A percentile compares a stretch with the other conserved stretches of the same genome.
These are phyloP conservation scores for Melikaiella ostensackeni DNA, from an alignment of 2,888 invertebrate genomes.

Conservation along the genomic window DNA sequence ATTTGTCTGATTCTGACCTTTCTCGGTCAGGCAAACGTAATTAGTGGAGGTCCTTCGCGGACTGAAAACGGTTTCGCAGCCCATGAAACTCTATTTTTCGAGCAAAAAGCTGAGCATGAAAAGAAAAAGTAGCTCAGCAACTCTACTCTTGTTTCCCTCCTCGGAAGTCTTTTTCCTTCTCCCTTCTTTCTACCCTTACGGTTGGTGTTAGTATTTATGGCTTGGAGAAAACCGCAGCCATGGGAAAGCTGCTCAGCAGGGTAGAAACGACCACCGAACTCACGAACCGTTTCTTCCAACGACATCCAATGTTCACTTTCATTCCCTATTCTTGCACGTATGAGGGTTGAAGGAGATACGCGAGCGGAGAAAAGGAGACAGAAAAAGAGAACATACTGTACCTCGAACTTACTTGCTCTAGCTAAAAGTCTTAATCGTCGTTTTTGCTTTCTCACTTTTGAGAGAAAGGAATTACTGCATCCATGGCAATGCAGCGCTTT, in stretches of 20 bases:
- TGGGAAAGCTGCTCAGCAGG: conserved; percentile 63
- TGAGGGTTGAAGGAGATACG: conserved; percentile 47
- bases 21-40: conserved; percentile 58
- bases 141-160: conserved; percentile 41
- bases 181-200: conserved; percentile 35
- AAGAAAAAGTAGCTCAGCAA: conserved; percentile 17
- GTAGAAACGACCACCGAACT: conserved; percentile 63
- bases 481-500: too few relatives aligned
- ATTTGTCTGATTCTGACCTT: conserved; percentile 57
- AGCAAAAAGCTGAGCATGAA: conserved; percentile 45
- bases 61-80: conserved; percentile 50
- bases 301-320: conserved; percentile 47
- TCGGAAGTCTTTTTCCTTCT: conserved; percentile 35
- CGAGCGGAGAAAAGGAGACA: conserved; percentile 47
- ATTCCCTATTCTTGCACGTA: conserved; percentile 38
- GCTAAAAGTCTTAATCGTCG: conserved; percentile 69
- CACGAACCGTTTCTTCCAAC: conserved; percentile 63
- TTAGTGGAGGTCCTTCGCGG: conserved; percentile 54
- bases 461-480: conserved; percentile 61
- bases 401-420: conserved; percentile 53
- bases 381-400: conserved; percentile 46
- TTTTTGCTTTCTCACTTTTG: conserved; percentile 56
- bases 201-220: conserved; percentile 68
- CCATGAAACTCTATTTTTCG: conserved; percentile 51
- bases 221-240: conserved; percentile 57